Base-by-base conservation (phyloP, 2,797 vertebrate genomes). In the Scolopax rusticola region DNA sequence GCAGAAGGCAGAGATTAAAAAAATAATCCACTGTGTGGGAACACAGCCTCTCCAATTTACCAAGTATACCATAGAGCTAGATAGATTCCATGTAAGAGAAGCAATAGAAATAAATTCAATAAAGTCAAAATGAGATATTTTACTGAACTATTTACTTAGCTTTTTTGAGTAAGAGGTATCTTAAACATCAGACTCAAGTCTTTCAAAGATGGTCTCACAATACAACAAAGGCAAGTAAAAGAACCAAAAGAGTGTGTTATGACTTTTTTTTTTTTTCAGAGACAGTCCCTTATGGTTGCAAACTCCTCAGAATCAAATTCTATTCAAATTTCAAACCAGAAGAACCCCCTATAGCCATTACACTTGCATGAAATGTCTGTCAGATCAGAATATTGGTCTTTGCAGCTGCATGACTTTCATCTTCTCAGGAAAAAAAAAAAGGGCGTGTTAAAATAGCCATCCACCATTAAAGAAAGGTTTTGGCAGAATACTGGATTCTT, bases 1-100 rank as follows among this genome's bases (percentile, higher is more conserved):
- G 86, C 90, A 95, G 85, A 32, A 95, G 61, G 57, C 40, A 90
- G 48, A 91, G 76, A 78, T 63, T 56, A 53, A 94, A 90, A 73
- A 93, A 90, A 77, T 30, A 92, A 86, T 69, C 64, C 15, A 45
- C 48, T 43, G 53, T 71, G 60, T 91, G 90, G 81, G 89, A 96
- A 90, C 43, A 76, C 9, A 67, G 33, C 64, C 57, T 74, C 81
- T 68, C 40, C 23, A 63, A 69, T 67, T 79, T 48, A 92, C 74
- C 70, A 73, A 51, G n/a, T 38, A 63, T 32, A 69, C 81, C 51
- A 63, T 0, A 47, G 33, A 90, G 78, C 40, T 38, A 27, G 24
- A 76, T 1, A 84, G 78, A 51, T 57, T 77, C 18, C 45, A 74
- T 10, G 33, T 8, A 73, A 67, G 23, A 87, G 19, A 68, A 73